Percentiles rank a stretch among this genome's conserved stretches.
These are phyloP conservation scores for Platycnemis pennipes DNA, from an alignment of 2,888 invertebrate species.

Conservation along the genomic window DNA sequence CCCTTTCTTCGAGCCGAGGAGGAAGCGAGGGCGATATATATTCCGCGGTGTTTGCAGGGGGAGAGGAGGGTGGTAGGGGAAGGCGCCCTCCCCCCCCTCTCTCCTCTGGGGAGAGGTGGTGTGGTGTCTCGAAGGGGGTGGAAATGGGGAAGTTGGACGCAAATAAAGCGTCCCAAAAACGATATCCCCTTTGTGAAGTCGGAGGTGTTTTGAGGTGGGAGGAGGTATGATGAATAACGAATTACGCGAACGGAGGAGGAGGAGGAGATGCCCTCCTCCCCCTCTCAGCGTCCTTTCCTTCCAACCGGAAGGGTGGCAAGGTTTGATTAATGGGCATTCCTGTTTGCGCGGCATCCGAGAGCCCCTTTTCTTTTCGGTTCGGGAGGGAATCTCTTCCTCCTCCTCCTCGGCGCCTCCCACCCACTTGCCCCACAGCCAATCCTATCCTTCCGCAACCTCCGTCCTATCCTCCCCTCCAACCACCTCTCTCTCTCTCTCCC, in stretches of 20 bases:
- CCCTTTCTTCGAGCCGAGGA: background rate
- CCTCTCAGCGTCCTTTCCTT: background rate
- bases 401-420: too few relatives aligned
- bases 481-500: too few relatives aligned
- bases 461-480: background rate
- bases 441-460: background rate
- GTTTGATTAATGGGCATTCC: constrained; percentile 11
- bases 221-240: background rate
- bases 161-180: background rate
- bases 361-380: background rate
- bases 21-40: too few relatives aligned
- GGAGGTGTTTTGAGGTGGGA: background rate
- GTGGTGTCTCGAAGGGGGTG: too few relatives aligned
- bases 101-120: too few relatives aligned
- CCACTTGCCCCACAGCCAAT: background rate
- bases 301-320: background rate
- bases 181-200: background rate
- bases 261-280: background rate
- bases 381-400: background rate
- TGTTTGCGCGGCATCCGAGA: background rate
- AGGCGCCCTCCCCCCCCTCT: background rate
- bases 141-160: background rate
- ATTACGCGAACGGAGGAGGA: background rate
- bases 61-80: background rate
- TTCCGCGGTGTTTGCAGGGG: too few relatives aligned